Evolutionary conservation across 1,140 invertebrate genomes (phyloP), one percentile per base, ranked within the genome.

Genomic region (Zaprionus vittiger): DNA sequence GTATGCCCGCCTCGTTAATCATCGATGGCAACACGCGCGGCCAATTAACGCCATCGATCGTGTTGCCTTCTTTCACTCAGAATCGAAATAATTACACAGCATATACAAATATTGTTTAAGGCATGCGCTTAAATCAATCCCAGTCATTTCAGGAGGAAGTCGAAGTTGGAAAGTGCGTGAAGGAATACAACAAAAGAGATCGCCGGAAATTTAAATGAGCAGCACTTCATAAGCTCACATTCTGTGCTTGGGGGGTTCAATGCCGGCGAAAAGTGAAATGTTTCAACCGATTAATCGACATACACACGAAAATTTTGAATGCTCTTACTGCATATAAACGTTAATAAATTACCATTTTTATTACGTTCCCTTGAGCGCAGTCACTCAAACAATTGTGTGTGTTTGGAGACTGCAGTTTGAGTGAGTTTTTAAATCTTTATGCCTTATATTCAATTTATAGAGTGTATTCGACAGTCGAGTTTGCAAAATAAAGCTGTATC

Each of bases 1-100:
- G 44, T 47, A 9, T n/a, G 41, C 41, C 20, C 20, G 47, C 47
- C 17, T 5, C 68, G 83, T 89, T 76, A 79, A 84, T 84, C 81
- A 71, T 3, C 24, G 72, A 38, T 52, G 24, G 38, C 31, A n/a
- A 65, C 73, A 65, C 55, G 52, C 73, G 59, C 59, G 49, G 14
- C 6, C 52, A 70, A 75, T 75, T 70, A 70, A 31, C 28, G 37
- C 24, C n/a, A 31, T 61, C 49, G 17, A 34, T 41, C 57, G 55
- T 60, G 37, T 34, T 11, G 9, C 31, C 44, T 26, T 38, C 62
- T 62, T 74, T 69, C 65, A 65, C 20, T 61, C 63, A 69, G 49
- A 49, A 11, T 11, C 31, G 5, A 49, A 9, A 22, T 52, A 52
- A 28, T 28, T 28, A 55, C 54, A 55, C 24, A 31, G 2, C 15